Evolutionary conservation across 2,888 invertebrate genomes (phyloP), one percentile per base, ranked within the genome.

Genomic region (Pristionchus entomophagus): DNA sequence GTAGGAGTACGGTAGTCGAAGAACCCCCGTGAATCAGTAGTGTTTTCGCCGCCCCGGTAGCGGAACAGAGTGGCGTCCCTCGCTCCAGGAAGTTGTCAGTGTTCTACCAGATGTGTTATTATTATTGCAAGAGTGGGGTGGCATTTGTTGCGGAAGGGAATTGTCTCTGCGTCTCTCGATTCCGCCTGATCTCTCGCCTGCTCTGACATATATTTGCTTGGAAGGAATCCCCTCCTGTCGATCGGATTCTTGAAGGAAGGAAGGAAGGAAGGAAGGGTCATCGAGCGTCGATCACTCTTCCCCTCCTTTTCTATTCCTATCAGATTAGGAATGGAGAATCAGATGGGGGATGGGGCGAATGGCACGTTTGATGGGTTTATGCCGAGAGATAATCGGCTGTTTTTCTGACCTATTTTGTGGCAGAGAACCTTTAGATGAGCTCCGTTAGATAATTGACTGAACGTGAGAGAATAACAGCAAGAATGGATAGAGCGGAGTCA

Each of bases 401-500:
- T 65, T 65, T 65, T 14, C 22, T 65, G 65, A 35, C 65, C 65
- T 65, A 65, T 35, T 65, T 65, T 29, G 32, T 35, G n/a, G n/a
- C n/a, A n/a, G n/a, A n/a, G n/a, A n/a, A n/a, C n/a, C n/a, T n/a
- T n/a, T n/a, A n/a, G n/a, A n/a, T n/a, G n/a, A n/a, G n/a, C n/a
- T n/a, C n/a, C n/a, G n/a, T n/a, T n/a, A 35, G 65, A 65, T 65
- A 65, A 65, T 65, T 65, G 65, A 29, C 19, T 35, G n/a, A n/a
- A n/a, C n/a, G n/a, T n/a, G n/a, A n/a, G n/a, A 32, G 35, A 65
- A 65, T 65, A 65, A 65, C 65, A 65, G 32, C n/a, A 56, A 4
- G 59, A 59, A 29, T 12, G 59, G 51, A 51, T 51, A 56, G 56
- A 65, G 35, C 35, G 65, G 32, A 65, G 65, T 65, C 32, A 32